Evolutionary conservation across 2,888 invertebrate genomes (phyloP), one percentile per base, ranked within the genome.

Genomic region (Hipparchia semele): DNA sequence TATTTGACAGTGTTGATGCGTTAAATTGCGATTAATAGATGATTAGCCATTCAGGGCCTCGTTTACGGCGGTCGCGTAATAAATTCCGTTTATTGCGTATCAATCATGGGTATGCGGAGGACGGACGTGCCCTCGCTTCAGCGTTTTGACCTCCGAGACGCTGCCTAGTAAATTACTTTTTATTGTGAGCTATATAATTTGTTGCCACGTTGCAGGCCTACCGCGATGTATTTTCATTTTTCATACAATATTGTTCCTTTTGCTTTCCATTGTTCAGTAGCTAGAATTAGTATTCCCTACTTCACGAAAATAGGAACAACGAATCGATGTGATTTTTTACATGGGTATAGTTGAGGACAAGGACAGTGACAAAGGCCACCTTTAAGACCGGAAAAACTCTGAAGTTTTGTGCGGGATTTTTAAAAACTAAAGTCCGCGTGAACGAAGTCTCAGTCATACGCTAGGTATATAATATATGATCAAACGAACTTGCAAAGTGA

Each of bases 1-100:
- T 87, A 90, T 90, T 90, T 88, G 89, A 90, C 89, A 90, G 88
- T 90, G 88, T 88, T 86, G 87, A 90, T 88, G 88, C 89, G 87
- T 91, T 89, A 90, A 91, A 90, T 88, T 87, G 88, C 88, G 88
- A 90, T 92, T 89, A 91, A 90, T 88, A 89, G 88, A 89, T 89
- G 90, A 92, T 91, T 90, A 91, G 87, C 85, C 85, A 85, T 90
- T 89, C 85, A 84, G 84, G 81, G 83, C 82, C 84, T 84, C 84
- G 85, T 90, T 91, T 89, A 91, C 87, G 83, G 86, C 88, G 87
- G 86, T 86, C 83, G 82, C 79, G 89, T 87, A 88, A 90, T 91
- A 90, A 92, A 91, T 90, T 89, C 83, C 76, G 80, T 92, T 93
- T 91, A 93, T 88, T 87, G 87, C 84, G 82, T 88, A 91, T 91